Evolutionary conservation across 2,113 vertebrate genomes (phyloP), one percentile per base, ranked within the genome.

Genomic region (Labeo rohita): DNA sequence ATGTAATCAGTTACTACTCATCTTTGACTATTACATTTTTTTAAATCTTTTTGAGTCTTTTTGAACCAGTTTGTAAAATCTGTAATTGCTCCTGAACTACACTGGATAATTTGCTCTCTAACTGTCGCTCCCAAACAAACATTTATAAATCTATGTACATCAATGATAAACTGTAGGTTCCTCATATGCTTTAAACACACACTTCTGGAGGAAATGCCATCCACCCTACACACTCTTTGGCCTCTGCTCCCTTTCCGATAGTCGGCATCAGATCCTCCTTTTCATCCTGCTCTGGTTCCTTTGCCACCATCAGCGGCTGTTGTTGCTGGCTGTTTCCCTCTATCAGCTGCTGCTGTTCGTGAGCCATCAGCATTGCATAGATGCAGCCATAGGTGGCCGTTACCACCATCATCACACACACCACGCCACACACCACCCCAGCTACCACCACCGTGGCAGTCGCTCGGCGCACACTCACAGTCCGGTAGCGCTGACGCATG

Each of bases 351-450:
- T 95, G 94, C 88, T 99, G 97, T 91, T 98, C 97, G 66, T 96
- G 96, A n/a, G 98, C 97, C 95, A 98, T 97, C 80, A 99, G 94
- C 11, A 95, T 97, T 84, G 97, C 97, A 0, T 99, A 99, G 89
- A 99, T 95, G 72, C 97, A 99, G 2, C 98, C 97, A 0, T 99
- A 98, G 52, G 97, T 96, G 0, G 97, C 98, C 0, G 97, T 97
- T 15, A 97, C 97, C 88, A 97, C 97, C 98, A 99, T 98, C 97
- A 98, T 97, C 88, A 99, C 95, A 63, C 96, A 99, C n/a, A 98
- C 97, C 0, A 98, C 95, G 23, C 97, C 96, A 0, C 98, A 99
- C 10, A 99, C 96, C 2, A 98, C 96, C 0, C 96, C 97, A 0
- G 97, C 97, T 0, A 99, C 96, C 83, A 98, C 96, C 80, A 99